phyloP scores from a whole-genome alignment of 2,888 invertebrate species.

The Drosophila diplacantha region DNA sequence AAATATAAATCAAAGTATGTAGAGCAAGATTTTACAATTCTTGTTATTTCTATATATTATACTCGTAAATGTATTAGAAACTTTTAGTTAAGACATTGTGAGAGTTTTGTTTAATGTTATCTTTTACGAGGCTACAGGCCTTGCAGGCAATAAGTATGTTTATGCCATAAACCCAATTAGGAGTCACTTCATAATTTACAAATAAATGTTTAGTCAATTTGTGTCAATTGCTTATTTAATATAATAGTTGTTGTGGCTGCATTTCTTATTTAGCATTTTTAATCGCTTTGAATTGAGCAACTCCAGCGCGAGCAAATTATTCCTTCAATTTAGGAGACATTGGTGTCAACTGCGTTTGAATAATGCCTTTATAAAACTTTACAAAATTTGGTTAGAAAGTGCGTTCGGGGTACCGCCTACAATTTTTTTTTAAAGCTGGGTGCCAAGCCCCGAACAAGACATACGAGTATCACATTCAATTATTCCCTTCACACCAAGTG shows the following conservation, averaged over 20 bases:
- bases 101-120: neutral
- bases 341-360: slow-evolving; percentile 36
- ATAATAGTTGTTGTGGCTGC: neutral
- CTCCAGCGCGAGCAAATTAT: slow-evolving; percentile 16
- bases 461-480: slow-evolving; percentile 15
- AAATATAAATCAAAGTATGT: neutral
- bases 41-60: neutral
- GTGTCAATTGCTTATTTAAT: slow-evolving; percentile 11
- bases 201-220: slow-evolving; percentile 1
- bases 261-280: neutral
- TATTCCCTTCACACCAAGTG: slow-evolving; percentile 31
- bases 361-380: slow-evolving; percentile 21
- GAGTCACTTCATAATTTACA: neutral
- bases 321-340: slow-evolving; percentile 33
- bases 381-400: slow-evolving; percentile 31
- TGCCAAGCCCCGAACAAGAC: slow-evolving; percentile 35
- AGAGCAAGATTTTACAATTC: neutral
- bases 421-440: slow-evolving; percentile 3
- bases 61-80: too few relatives aligned
- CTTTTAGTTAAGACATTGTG: too few relatives aligned
- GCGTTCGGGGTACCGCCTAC: slow-evolving; percentile 27
- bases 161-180: neutral
- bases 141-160: neutral
- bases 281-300: slow-evolving; percentile 13
- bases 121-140: neutral